Base-by-base conservation (phyloP, 64 coral and sea anemone species). In the Montipora sp. region DNA sequence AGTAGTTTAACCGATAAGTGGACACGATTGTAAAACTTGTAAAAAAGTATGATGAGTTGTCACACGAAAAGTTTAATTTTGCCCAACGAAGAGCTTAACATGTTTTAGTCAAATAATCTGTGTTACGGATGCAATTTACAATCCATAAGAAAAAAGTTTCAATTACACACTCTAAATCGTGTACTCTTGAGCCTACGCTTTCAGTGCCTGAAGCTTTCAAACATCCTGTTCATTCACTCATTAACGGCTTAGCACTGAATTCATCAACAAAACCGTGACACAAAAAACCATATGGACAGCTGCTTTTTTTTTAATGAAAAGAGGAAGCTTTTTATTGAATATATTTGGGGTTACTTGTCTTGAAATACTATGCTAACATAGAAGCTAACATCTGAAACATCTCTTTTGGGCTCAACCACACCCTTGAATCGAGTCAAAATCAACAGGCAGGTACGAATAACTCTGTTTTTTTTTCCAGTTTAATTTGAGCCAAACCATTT, bases 171-270 rank as follows among this genome's bases (percentile, higher is more conserved):
- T 63, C 11, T 63, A 14, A 63, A 12, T 63, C 60, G 60, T 15
- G 60, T 6, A 0, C 36, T 10, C 51, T 55, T 10, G 61, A 10
- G 8, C 43, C 43, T 47, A 45, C 36, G 22, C 12, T 66, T 46
- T 66, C 15, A 83, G 67, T 16, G 21, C 8, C 0, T 4, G 36
- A 3, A 57, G 6, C 59, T 68, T 19, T 8, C 10, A 47, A 21
- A 85, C 18, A 49, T 85, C 63, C 81, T 84, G 81, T 48, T 15
- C 68, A 85, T 85, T 85, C 61, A 84, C 19, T 15, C 68, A 85
- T 70, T 85, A 19, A 84, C 13, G 20, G 11, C 43, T 69, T 1
- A 43, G 65, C 65, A 44, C 19, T n/a, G 65, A 85, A 85, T 68
- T 47, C 15, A 69, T 71, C 80, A 70, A 78, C 15, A 78, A 16